Evolutionary conservation across 2,113 vertebrate genomes (phyloP).

Genomic region (Rhynchomys soricoides): DNA sequence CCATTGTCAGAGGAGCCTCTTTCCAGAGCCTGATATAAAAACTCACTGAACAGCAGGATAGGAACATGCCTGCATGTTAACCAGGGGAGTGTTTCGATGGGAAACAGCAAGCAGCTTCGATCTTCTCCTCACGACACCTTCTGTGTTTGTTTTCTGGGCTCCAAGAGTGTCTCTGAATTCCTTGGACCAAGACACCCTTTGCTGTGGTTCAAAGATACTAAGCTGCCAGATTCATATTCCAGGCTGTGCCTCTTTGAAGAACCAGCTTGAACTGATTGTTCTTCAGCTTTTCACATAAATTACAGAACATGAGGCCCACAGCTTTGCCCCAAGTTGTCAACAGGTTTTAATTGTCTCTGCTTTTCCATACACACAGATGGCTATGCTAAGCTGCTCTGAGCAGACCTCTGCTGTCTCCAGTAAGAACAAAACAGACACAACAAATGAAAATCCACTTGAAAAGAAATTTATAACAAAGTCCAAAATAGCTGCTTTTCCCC

Average conservation of each 20-base stretch:
- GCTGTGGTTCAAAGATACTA: slow-evolving; percentile 48
- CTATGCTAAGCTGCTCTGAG: slow-evolving; percentile 66
- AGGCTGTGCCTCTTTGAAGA: slow-evolving; percentile 78
- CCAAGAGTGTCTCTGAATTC: slow-evolving; percentile 48
- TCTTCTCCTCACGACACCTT: neutral
- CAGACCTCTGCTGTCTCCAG: slow-evolving; percentile 72
- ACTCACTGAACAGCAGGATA: neutral
- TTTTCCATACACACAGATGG: slow-evolving; percentile 78
- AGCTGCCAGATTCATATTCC: slow-evolving; percentile 66
- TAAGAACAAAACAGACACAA: slow-evolving; percentile 56
- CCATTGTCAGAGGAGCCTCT: neutral
- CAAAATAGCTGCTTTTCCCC: neutral
- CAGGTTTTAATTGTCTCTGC: slow-evolving; percentile 79
- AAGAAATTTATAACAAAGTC: slow-evolving; percentile 45
- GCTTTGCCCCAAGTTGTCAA: slow-evolving; percentile 76
- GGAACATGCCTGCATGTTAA: neutral
- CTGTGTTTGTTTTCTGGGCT: neutral
- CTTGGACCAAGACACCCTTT: slow-evolving; percentile 69
- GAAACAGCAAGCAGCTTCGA: neutral
- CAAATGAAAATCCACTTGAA: slow-evolving; percentile 20
- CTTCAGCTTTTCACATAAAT: slow-evolving; percentile 74
- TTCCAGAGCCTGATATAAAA: neutral
- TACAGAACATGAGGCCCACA: slow-evolving; percentile 72
- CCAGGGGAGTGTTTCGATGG: neutral
- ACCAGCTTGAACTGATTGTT: slow-evolving; percentile 73